Conservation (phyloP, 2,113 vertebrate genomes). For the Felis catus region F.catus_Fca126_mat1.0 CM031419.1:31650001-31650500, state of each 20-base stretch:
- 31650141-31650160: slow-evolving; percentile 6
- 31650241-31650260: neutral
- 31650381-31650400: neutral
- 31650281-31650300: neutral
- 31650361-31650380: neutral
- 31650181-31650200: neutral
- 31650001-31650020: slow-evolving; percentile 52
- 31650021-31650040: slow-evolving; percentile 34
- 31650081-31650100: neutral
- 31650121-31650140: slow-evolving; percentile 21
- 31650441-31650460: neutral
- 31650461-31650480: neutral
- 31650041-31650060: neutral
- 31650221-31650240: neutral
- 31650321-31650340: neutral
- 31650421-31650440: neutral
- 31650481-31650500: too few species aligned
- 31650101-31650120: slow-evolving; percentile 40
- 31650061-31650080: slow-evolving; percentile 36
- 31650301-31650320: neutral
- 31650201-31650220: neutral
- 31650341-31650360: neutral
- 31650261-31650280: neutral
- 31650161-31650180: slow-evolving; percentile 26
- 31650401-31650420: neutral